Evolutionary conservation across 2,113 vertebrate species (phyloP).

Genomic region (Phylloscopus trochilus): DNA sequence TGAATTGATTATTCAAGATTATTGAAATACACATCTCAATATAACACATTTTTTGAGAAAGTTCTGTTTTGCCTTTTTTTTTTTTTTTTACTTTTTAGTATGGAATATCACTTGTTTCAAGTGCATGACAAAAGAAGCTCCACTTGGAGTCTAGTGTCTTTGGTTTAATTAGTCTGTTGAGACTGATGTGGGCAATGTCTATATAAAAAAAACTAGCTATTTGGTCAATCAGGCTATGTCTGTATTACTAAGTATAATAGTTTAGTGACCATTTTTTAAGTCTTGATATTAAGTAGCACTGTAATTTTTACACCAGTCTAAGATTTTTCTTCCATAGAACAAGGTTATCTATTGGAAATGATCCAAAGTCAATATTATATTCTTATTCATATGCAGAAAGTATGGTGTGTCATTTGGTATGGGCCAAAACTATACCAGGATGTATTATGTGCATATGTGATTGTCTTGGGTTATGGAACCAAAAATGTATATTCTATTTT

Average conservation of each 20-base stretch:
- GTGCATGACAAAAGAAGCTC: not conserved
- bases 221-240: not conserved
- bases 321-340: not conserved
- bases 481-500: too few species aligned
- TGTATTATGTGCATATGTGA: not conserved
- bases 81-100: not conserved
- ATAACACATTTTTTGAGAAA: not conserved
- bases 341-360: not conserved
- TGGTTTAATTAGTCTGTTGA: not conserved
- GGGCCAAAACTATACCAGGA: not conserved
- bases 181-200: not conserved
- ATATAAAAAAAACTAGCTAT: not conserved
- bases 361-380: not conserved
- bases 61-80: not conserved
- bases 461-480: too few species aligned
- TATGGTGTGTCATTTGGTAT: not conserved
- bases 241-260: not conserved
- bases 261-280: not conserved
- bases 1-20: not conserved
- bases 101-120: not conserved
- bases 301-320: not conserved
- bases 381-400: not conserved
- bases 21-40: not conserved
- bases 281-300: not conserved
- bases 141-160: not conserved